A percentile compares a stretch with the other conserved stretches of the same genome.
Evolutionary conservation across 2,888 invertebrate species (phyloP).

Genomic region (Tiliacea aurago): DNA sequence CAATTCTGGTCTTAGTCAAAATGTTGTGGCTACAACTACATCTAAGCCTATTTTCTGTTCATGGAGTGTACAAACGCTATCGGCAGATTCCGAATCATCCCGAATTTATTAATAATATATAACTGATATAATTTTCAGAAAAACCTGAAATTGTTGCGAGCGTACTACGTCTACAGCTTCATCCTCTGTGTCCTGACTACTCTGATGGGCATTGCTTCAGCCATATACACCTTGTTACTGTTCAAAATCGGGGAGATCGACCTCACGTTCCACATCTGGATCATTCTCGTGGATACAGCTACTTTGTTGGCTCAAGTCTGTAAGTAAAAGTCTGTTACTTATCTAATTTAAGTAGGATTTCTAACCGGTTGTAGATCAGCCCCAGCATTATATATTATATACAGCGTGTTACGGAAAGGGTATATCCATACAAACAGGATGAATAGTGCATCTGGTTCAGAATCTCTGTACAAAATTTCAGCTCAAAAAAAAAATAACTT

Average conservation of each 20-base stretch:
- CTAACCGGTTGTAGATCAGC: too few species aligned
- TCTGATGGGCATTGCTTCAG: neutral
- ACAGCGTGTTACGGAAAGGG: too few species aligned
- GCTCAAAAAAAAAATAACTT: too few species aligned
- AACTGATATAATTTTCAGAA: conserved; percentile 31
- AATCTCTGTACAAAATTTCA: too few species aligned
- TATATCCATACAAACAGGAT: too few species aligned
- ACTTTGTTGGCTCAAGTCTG: conserved; percentile 26
- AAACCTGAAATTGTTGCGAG: conserved; percentile 27
- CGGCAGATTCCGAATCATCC: neutral
- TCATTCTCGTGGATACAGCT: conserved; percentile 20
- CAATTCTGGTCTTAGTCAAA: too few species aligned
- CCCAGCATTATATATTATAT: too few species aligned
- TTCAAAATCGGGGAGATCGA: neutral
- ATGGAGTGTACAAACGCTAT: too few species aligned
- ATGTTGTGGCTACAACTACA: neutral
- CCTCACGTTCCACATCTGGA: conserved; percentile 6
- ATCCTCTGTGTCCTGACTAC: conserved; percentile 22
- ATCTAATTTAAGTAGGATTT: neutral
- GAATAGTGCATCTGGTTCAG: too few species aligned
- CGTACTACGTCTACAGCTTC: conserved; percentile 41
- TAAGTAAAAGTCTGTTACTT: conserved; percentile 19
- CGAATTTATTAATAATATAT: neutral
- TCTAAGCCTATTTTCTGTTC: neutral
- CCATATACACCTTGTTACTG: neutral